Percentiles rank a stretch among this genome's conserved stretches.
phyloP scores from a whole-genome alignment of 2,888 invertebrate genomes.

The Tetramorium bicarinatum region DNA sequence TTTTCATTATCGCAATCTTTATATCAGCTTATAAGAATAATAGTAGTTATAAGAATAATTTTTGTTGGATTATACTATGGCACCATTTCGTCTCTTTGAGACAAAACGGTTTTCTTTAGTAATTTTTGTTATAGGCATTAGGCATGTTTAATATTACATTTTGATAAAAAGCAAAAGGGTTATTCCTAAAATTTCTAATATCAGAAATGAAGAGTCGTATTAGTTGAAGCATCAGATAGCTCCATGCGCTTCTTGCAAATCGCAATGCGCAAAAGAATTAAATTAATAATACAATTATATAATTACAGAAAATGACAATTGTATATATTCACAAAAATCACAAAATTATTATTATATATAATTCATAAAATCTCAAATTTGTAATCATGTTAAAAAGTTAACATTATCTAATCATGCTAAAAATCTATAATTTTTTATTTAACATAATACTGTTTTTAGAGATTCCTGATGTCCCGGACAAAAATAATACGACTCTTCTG shows the following conservation, averaged over 20 bases:
- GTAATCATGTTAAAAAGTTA: conserved; percentile 13
- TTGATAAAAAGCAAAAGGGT: conserved; percentile 66
- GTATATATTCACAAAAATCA: neutral
- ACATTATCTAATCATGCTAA: neutral
- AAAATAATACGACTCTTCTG: conserved; percentile 62
- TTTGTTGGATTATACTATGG: conserved; percentile 58
- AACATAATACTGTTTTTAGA: neutral
- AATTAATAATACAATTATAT: neutral
- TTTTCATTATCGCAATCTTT: conserved; percentile 69
- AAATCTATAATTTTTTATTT: conserved; percentile 15
- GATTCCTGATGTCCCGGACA: neutral
- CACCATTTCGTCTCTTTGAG: conserved; percentile 11
- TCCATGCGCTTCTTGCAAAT: neutral
- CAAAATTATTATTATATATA: conserved; percentile 25
- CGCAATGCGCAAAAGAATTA: neutral
- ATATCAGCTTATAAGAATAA: conserved; percentile 63
- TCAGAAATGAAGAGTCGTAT: conserved; percentile 63
- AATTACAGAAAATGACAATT: neutral
- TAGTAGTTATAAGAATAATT: conserved; percentile 81
- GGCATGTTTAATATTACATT: conserved; percentile 66
- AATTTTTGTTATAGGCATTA: conserved; percentile 66
- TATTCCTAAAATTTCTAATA: conserved; percentile 48
- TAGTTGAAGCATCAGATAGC: neutral
- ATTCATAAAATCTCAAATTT: conserved; percentile 19
- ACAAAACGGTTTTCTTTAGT: conserved; percentile 37